phyloP scores from a whole-genome alignment of 2,113 vertebrate genomes.

The Mesoclemmys tuberculata region DNA sequence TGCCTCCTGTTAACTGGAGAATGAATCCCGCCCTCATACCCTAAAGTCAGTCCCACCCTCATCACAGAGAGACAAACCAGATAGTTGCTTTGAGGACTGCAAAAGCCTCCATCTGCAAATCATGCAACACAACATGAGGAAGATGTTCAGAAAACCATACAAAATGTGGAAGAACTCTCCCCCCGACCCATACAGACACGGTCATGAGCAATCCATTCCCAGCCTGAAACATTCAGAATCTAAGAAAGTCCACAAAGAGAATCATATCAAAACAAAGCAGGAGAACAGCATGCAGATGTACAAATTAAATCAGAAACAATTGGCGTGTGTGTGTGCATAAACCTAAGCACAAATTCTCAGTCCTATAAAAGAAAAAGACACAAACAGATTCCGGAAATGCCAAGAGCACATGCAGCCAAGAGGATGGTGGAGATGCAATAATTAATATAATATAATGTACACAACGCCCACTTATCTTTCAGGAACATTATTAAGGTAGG shows the following conservation, averaged over 20 bases:
- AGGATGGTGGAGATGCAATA: neutral
- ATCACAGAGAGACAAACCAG: neutral
- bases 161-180: neutral
- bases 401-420: neutral
- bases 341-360: too few relatives aligned
- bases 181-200: neutral
- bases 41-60: neutral
- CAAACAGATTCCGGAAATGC: neutral
- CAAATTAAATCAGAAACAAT: neutral
- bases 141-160: neutral
- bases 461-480: accelerated
- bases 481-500: too few relatives aligned
- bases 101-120: neutral
- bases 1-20: too few relatives aligned
- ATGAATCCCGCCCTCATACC: neutral
- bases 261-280: neutral
- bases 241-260: neutral
- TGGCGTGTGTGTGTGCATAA: neutral
- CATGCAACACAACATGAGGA: too few relatives aligned
- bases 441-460: neutral
- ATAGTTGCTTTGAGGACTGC: neutral
- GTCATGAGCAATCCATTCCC: neutral
- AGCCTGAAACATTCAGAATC: neutral
- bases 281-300: neutral
- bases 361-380: neutral